Conservation (phyloP, 2,113 vertebrate species). For the Aspiorhynchus laticeps region DNA sequence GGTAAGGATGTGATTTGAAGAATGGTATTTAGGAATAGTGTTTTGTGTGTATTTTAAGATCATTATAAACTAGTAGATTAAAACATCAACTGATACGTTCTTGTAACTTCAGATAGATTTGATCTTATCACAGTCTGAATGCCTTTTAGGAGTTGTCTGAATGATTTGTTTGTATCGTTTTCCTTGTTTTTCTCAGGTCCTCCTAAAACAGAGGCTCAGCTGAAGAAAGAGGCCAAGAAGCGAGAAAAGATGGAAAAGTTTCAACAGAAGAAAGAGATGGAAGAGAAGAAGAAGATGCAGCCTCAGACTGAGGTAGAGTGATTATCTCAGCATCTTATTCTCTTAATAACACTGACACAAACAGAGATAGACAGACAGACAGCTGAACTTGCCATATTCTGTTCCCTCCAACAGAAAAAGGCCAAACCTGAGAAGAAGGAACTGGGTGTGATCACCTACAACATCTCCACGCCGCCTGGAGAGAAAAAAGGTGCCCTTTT, state of each 20-base stretch:
- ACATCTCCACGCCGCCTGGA: conserved; percentile 75
- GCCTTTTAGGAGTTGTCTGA: background rate
- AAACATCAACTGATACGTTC: background rate
- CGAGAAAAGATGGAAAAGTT: conserved; percentile 90
- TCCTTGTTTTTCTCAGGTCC: conserved; percentile 62
- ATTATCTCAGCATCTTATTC: background rate
- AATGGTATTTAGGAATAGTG: background rate
- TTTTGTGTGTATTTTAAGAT: background rate
- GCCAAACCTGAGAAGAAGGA: conserved; percentile 88
- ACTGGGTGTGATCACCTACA: conserved; percentile 81
- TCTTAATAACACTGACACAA: background rate
- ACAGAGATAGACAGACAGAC: background rate
- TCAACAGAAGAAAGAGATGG: conserved; percentile 88
- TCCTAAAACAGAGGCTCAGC: conserved; percentile 85
- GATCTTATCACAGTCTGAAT: background rate
- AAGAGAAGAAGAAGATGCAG: conserved; percentile 80
- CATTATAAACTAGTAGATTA: background rate
- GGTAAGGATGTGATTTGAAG: background rate
- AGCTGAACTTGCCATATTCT: background rate
- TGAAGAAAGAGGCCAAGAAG: conserved; percentile 92
- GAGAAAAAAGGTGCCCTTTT: conserved; percentile 84
- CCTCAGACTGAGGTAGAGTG: conserved; percentile 73
- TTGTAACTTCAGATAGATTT: background rate
- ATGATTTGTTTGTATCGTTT: background rate
- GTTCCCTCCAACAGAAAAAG: conserved; percentile 78